These are phyloP conservation scores for Sinopyrophorus schimmeli DNA, from an alignment of 2,888 invertebrate genomes.

Conservation along the genomic window DNA sequence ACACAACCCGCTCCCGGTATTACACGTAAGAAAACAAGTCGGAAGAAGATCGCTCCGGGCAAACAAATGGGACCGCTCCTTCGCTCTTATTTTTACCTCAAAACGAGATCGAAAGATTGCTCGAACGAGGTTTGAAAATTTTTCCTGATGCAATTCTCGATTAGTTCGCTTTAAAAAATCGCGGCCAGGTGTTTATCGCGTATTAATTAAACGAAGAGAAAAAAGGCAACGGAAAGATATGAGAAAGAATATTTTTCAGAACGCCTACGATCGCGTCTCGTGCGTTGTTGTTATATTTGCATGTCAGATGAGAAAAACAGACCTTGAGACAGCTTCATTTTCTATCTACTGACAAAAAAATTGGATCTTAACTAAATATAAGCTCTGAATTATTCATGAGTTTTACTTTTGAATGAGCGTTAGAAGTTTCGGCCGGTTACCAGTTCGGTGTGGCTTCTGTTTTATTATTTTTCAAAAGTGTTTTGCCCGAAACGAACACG, in stretches of 20 bases:
- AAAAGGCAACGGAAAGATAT: not conserved
- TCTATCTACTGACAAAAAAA: slow-evolving; percentile 35
- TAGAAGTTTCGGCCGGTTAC: slow-evolving; percentile 16
- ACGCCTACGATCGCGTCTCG: slow-evolving; percentile 42
- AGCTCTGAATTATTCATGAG: slow-evolving; percentile 42
- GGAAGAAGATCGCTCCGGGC: slow-evolving; percentile 26
- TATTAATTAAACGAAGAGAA: not conserved
- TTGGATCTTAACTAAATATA: slow-evolving; percentile 38
- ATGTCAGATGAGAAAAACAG: slow-evolving; percentile 36
- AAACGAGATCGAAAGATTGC: slow-evolving; percentile 15
- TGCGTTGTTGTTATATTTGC: slow-evolving; percentile 38
- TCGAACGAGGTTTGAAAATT: slow-evolving; percentile 1
- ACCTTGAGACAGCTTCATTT: slow-evolving; percentile 39
- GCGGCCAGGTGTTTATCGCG: not conserved
- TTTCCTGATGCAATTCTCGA: no score
- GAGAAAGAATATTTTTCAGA: slow-evolving; percentile 25
- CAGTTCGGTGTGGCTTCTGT: slow-evolving; percentile 15
- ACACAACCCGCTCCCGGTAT: slow-evolving; percentile 43
- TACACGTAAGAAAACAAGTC: slow-evolving; percentile 37
- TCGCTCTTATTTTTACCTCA: slow-evolving; percentile 35
- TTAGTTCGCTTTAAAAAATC: no score
- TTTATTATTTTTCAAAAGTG: slow-evolving; percentile 3
- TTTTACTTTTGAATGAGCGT: slow-evolving; percentile 34
- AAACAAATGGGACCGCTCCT: slow-evolving; percentile 32
- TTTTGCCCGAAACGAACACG: slow-evolving; percentile 9